These are phyloP conservation scores for Spodoptera littoralis DNA, from an alignment of 2,888 invertebrate genomes.

Conservation along the genomic window DNA sequence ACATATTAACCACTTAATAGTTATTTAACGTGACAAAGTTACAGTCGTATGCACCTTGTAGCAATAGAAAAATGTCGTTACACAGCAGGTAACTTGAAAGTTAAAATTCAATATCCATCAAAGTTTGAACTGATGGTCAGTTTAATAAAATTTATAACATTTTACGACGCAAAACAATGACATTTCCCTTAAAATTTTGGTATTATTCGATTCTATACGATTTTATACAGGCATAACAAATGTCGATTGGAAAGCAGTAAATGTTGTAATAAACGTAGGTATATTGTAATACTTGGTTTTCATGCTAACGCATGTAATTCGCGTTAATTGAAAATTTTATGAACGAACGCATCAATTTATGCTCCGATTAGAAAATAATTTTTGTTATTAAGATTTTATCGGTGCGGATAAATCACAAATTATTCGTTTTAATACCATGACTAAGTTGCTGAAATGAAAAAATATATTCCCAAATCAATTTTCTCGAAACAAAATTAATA, in stretches of 20 bases:
- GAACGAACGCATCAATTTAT: constrained; percentile 29
- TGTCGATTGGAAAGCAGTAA: constrained; percentile 50
- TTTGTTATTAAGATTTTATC: constrained; percentile 28
- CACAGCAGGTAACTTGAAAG: constrained; percentile 73
- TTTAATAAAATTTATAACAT: constrained; percentile 72
- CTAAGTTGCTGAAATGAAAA: background rate
- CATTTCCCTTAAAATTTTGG: constrained; percentile 58
- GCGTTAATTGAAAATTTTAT: constrained; percentile 46
- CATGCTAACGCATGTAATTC: constrained; percentile 37
- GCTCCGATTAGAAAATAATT: constrained; percentile 18
- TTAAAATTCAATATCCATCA: constrained; percentile 74
- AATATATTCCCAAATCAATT: background rate
- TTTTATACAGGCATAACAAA: constrained; percentile 62
- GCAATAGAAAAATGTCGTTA: constrained; percentile 67
- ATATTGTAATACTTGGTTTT: constrained; percentile 31
- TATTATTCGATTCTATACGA: constrained; percentile 55
- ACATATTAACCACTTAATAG: constrained; percentile 70
- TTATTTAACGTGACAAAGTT: constrained; percentile 76
- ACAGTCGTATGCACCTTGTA: constrained; percentile 66
- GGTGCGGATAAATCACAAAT: constrained; percentile 7
- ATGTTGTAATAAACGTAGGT: constrained; percentile 41
- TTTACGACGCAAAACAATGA: constrained; percentile 72
- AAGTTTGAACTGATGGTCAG: constrained; percentile 68
- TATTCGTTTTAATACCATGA: background rate
- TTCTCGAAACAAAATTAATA: constrained; percentile 12